Evolutionary conservation across 2,888 invertebrate genomes (phyloP), one percentile per base, ranked within the genome.

Genomic region (Quadroppia sp.): DNA sequence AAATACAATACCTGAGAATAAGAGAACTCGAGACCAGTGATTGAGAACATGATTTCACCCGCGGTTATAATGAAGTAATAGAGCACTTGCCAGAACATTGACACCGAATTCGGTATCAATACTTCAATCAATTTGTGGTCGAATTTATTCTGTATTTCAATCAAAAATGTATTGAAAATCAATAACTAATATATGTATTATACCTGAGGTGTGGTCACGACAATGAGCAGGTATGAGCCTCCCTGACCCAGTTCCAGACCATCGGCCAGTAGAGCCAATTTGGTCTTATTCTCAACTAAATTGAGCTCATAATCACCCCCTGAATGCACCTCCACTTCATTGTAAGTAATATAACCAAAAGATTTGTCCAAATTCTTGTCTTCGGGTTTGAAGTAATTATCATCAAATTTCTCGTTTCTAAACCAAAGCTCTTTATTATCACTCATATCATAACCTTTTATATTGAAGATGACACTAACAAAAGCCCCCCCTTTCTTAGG

Each of bases 11-110:
- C 90, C 86, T 91, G 94, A 0, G 95, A 92, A 83, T 94, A 98
- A 0, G 96, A 92, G 83, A 99, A 98, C 81, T 94, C 92, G 28
- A 98, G 85, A 0, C 97, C 97, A 0, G 97, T 96, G 32, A 98
- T 90, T 0, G 95, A 93, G 82, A 96, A 94, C 89, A 98, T 90
- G 56, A 98, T 90, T 83, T 99, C 98, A 0, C 89, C 97, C 80
- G 90, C 87, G 0, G 97, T 95, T 80, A 99, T 90, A 20, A 96
- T 85, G 70, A 96, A 83, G 81, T 95, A 96, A 82, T 98, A 98
- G 0, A 97, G 97, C 25, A 97, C 81, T 80, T 94, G 87, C 89
- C 89, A 91, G 4, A 92, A 81, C 80, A 96, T 91, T 79, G 91
- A 90, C 1, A 78, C 13, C 11, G 71, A 17, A 59, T 77, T 78